Percentiles rank a stretch among this genome's conserved stretches.
Evolutionary conservation across 2,888 invertebrate species (phyloP).

Genomic region (Taphrorychus bicolor): DNA sequence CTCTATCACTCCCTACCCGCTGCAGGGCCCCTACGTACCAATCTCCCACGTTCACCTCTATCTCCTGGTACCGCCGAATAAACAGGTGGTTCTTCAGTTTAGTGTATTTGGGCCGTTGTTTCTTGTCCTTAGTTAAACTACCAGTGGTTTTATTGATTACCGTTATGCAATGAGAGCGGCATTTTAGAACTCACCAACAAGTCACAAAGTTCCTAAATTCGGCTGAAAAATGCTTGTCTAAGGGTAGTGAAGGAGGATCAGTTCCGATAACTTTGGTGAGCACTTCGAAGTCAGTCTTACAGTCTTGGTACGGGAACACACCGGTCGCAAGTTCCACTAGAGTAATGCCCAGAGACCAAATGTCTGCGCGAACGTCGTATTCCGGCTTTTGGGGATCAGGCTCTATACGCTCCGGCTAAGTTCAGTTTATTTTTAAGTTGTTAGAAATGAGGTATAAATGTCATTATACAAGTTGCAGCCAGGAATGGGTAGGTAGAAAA

Average conservation of each 20-base stretch:
- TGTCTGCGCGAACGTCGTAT: constrained; percentile 99
- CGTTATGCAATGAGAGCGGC: not conserved
- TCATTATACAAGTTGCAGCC: too few species aligned
- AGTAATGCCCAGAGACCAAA: constrained; percentile 98
- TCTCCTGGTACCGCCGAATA: constrained; percentile 79
- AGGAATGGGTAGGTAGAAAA: too few species aligned
- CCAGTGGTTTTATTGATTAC: not conserved
- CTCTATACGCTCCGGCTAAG: constrained; percentile 95
- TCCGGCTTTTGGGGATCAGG: constrained; percentile 91
- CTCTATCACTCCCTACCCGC: constrained; percentile 26
- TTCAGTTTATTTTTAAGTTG: too few species aligned
- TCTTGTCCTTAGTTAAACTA: constrained; percentile 93
- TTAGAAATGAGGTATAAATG: too few species aligned
- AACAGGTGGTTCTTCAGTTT: constrained; percentile 89
- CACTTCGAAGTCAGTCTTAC: constrained; percentile 98
- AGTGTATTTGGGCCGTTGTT: constrained; percentile 91
- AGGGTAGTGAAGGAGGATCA: constrained; percentile 86
- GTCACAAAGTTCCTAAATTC: constrained; percentile 92
- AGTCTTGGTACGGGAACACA: constrained; percentile 92
- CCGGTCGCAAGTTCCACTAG: constrained; percentile 97
- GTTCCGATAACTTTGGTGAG: constrained; percentile 87
- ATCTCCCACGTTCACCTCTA: constrained; percentile 75
- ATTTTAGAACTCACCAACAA: constrained; percentile 73
- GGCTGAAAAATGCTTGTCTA: constrained; percentile 76
- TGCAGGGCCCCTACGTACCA: constrained; percentile 80